phyloP scores from a whole-genome alignment of 2,113 vertebrate genomes.

The human region DNA sequence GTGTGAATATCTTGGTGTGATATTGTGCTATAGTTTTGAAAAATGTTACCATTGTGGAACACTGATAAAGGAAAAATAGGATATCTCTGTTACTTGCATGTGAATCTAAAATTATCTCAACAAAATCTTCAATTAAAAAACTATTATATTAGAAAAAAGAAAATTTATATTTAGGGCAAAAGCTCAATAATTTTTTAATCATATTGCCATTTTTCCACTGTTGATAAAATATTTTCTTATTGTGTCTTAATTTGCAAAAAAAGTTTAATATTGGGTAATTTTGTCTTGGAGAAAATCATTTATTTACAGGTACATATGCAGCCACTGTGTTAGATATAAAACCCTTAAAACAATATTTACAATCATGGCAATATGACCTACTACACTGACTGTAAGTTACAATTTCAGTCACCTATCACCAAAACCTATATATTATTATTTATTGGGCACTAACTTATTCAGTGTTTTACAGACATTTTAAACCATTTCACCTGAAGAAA shows the following conservation, averaged over 20 bases:
- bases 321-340: neutral
- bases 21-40: neutral
- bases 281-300: neutral
- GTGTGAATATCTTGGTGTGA: neutral
- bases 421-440: conserved; percentile 19
- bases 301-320: neutral
- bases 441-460: neutral
- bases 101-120: neutral
- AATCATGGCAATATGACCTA: neutral
- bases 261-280: neutral
- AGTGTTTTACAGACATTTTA: conserved; percentile 1
- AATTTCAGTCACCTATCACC: neutral
- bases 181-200: neutral
- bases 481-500: conserved; percentile 26
- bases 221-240: neutral
- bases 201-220: neutral
- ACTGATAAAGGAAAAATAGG: neutral
- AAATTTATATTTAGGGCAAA: neutral
- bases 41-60: neutral
- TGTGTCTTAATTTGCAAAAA: neutral
- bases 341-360: neutral
- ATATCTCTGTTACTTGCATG: neutral
- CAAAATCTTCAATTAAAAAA: neutral
- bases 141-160: neutral
- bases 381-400: neutral